Conservation (phyloP, 1,140 invertebrate species). For the Epicauta chinensis region DNA sequence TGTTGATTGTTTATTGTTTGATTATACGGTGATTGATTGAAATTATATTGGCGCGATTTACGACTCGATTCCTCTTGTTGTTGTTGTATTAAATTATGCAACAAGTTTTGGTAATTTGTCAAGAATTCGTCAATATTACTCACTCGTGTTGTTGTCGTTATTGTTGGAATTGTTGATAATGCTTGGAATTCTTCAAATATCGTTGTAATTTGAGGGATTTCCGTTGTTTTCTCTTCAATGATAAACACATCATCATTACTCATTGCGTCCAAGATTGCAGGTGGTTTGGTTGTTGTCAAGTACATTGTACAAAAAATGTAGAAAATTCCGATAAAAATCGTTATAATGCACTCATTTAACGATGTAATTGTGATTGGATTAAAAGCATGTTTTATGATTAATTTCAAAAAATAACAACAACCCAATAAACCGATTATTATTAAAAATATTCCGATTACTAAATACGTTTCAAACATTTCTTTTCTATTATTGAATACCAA, state of each 20-base stretch:
- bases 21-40: not conserved
- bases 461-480: conserved; percentile 19
- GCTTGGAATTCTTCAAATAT: conserved; percentile 3
- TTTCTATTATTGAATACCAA: not conserved
- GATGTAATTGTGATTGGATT: conserved; percentile 5
- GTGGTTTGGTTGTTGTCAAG: conserved; percentile 4
- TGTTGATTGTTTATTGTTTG: conserved; percentile 6
- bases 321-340: conserved; percentile 19
- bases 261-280: conserved; percentile 5
- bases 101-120: conserved; percentile 13
- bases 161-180: not conserved
- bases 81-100: conserved; percentile 11
- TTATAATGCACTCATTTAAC: conserved; percentile 15
- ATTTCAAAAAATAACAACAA: conserved; percentile 13
- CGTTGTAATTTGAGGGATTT: not conserved
- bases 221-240: not conserved
- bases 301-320: conserved; percentile 18
- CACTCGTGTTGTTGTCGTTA: not conserved
- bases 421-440: conserved; percentile 11
- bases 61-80: not conserved
- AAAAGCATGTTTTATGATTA: conserved; percentile 3
- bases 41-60: not conserved
- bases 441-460: conserved; percentile 15
- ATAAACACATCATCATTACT: conserved; percentile 1
- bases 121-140: conserved; percentile 12